A percentile compares a stretch with the other conserved stretches of the same genome.
Conservation (phyloP, 2,113 vertebrate genomes). For the Emydura subglobosa region DNA sequence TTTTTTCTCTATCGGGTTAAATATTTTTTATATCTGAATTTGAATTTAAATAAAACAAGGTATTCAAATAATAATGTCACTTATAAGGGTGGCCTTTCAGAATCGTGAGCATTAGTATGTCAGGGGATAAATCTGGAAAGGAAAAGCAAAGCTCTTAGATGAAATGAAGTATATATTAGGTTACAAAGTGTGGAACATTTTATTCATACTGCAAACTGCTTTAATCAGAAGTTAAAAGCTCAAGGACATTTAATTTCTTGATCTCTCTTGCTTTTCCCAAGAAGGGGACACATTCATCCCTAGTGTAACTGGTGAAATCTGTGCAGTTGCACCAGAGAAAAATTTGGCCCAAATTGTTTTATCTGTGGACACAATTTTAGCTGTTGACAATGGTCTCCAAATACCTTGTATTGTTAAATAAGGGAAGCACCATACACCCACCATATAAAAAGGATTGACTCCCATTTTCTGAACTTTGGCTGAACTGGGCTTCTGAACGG, state of each 20-base stretch:
- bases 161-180: background rate
- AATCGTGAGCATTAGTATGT: background rate
- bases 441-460: background rate
- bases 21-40: background rate
- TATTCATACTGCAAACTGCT: background rate
- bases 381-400: background rate
- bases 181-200: conserved; percentile 14
- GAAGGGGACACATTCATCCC: background rate
- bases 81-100: background rate
- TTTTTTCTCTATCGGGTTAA: background rate
- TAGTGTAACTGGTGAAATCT: background rate
- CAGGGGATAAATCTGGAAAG: background rate
- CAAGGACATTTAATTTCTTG: conserved; percentile 22
- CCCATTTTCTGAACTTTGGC: conserved; percentile 30
- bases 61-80: background rate
- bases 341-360: background rate
- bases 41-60: background rate
- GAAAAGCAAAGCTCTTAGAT: conserved; percentile 12
- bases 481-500: background rate
- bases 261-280: background rate
- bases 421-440: background rate
- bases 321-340: background rate
- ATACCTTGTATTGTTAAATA: background rate
- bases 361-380: background rate
- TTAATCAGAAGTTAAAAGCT: conserved; percentile 20